These are phyloP conservation scores for Drosophila truncata DNA, from an alignment of 1,140 invertebrate genomes.

Conservation along the genomic window DNA sequence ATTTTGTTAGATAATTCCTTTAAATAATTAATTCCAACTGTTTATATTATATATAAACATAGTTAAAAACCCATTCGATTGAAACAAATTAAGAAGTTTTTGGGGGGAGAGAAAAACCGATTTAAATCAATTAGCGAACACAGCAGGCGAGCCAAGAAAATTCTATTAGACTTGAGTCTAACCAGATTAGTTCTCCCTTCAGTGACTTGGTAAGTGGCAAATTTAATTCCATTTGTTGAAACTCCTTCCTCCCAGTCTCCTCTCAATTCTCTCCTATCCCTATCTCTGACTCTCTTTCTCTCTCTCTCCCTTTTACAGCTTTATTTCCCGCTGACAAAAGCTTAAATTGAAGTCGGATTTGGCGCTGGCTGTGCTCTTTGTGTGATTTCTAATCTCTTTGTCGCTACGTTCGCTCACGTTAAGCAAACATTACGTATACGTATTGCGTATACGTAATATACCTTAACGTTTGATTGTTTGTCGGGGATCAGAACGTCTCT, in stretches of 20 bases:
- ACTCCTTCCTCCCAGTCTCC: not conserved
- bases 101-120: not conserved
- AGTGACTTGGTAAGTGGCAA: conserved; percentile 30
- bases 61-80: conserved; percentile 14
- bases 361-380: conserved; percentile 44
- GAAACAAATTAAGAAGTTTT: conserved; percentile 15
- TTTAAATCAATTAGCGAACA: conserved; percentile 39
- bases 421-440: conserved; percentile 76
- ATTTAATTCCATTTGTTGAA: conserved; percentile 49
- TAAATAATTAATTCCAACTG: not conserved
- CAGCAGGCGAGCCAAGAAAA: conserved; percentile 1
- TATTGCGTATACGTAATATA: conserved; percentile 64
- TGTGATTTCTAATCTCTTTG: conserved; percentile 61
- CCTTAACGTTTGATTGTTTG: conserved; percentile 52
- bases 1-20: not conserved
- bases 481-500: conserved; percentile 15
- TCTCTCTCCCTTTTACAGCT: not conserved
- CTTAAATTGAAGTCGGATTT: conserved; percentile 51
- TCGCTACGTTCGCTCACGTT: conserved; percentile 58
- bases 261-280: too few species aligned
- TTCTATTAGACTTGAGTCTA: conserved; percentile 23
- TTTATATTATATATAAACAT: not conserved
- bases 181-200: conserved; percentile 36
- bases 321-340: conserved; percentile 37
- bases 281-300: not conserved